Base-by-base conservation (phyloP, 2,113 vertebrate genomes). In the Seriola quinqueradiata region DNA sequence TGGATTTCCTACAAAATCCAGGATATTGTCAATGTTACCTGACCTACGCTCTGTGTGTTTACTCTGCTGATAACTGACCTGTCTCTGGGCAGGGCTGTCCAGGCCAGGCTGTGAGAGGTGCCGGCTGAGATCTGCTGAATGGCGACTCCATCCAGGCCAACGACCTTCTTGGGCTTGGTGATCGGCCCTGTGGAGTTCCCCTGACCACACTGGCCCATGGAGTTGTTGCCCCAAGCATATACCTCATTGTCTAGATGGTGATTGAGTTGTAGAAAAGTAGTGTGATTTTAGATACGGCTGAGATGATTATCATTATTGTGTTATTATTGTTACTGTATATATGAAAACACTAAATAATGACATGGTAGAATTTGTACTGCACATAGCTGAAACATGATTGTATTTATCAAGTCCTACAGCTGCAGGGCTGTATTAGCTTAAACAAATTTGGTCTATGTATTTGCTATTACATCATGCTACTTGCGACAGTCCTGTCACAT, bases 191-290 rank as follows among this genome's bases (percentile, higher is more conserved):
- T 99, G 54, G 98, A 98, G 89, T 99, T 99, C 11, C 98, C 98
- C 92, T 99, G 98, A 17, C 98, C 98, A 83, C 98, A 99, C 66
- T 99, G 98, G 0, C 98, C 98, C 98, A 99, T 99, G 57, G 98
- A 99, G 92, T 99, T 99, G 93, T 99, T 99, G 44, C 98, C 98
- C 98, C 98, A 99, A 0, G 98, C 98, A 66, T 99, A 99, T 25
- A 99, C 98, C 92, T 99, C 98, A 68, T 99, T 99, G 91, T 99
- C 98, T 99, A 57, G 14, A 40, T 21, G 21, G 54, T 8, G 25
- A 77, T 73, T 75, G 60, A 55, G n/a, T 1, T 11, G 13, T 34
- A n/a, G 10, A 46, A 13, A 38, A 21, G 40, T 8, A 63, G 16
- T 0, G 36, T 5, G 13, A 46, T 11, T 70, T 55, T 13, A 74